Evolutionary conservation across 1,140 invertebrate genomes (phyloP).

Genomic region (Trachymyrmex septentrionalis): DNA sequence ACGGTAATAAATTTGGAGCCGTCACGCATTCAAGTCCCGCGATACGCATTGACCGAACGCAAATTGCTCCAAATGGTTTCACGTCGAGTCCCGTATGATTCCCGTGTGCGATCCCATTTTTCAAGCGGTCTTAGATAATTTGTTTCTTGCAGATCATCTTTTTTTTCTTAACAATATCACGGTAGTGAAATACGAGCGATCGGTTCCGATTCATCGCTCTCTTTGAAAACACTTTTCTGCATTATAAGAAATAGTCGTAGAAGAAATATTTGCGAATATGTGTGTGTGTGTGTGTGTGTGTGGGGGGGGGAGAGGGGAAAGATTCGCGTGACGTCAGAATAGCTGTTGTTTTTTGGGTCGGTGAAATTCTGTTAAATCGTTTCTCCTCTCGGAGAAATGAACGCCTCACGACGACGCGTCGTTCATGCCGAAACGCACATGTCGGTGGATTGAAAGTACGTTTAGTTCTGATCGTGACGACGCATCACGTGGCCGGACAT

Average conservation of each 20-base stretch:
- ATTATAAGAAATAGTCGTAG: neutral
- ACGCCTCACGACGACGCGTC: conserved; percentile 13
- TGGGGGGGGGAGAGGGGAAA: neutral
- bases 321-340: conserved; percentile 32
- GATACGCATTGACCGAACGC: conserved; percentile 29
- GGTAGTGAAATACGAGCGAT: neutral
- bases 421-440: conserved; percentile 25
- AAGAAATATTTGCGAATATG: neutral
- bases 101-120: conserved; percentile 21
- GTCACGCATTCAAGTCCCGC: conserved; percentile 42
- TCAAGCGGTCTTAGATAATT: neutral
- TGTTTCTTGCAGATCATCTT: neutral
- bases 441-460: conserved; percentile 74
- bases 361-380: conserved; percentile 79
- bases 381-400: conserved; percentile 69
- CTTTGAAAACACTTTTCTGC: neutral
- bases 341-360: conserved; percentile 80
- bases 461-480: conserved; percentile 68
- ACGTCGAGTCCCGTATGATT: conserved; percentile 36
- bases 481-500: conserved; percentile 41
- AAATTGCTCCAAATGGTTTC: conserved; percentile 34
- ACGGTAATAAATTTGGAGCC: conserved; percentile 56
- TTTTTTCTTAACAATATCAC: neutral
- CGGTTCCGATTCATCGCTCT: conserved; percentile 28
- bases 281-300: no score